These are phyloP conservation scores for Chondrosia reniformis DNA, from an alignment of 37 sponge, comb jelly and placozoan genomes.

Conservation along the genomic window DNA sequence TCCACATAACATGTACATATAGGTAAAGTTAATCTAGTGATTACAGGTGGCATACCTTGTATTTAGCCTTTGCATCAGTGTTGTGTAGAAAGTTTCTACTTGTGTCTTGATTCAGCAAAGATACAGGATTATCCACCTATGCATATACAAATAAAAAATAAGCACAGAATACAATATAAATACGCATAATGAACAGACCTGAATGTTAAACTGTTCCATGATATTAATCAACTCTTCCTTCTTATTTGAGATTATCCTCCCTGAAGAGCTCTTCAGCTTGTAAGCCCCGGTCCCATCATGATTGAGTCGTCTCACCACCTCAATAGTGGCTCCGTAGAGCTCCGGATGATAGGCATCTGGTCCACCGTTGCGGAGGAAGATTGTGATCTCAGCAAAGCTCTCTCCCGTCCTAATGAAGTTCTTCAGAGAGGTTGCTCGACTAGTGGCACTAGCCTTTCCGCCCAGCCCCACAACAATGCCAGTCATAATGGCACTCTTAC, in stretches of 20 bases:
- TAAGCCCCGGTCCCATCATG: constrained; percentile 75
- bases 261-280: constrained; percentile 55
- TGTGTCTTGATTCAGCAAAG: constrained; percentile 93
- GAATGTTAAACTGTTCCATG: constrained; percentile 90
- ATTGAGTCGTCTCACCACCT: constrained; percentile 61
- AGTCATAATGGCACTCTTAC: constrained; percentile 98
- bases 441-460: constrained; percentile 81
- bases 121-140: constrained; percentile 95
- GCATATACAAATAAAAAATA: not conserved
- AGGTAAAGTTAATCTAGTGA: too few species aligned
- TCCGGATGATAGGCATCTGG: constrained; percentile 64
- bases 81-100: constrained; percentile 89
- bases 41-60: constrained; percentile 42
- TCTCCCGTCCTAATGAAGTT: constrained; percentile 78
- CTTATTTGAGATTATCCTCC: constrained; percentile 60
- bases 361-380: constrained; percentile 68
- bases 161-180: too few species aligned
- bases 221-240: constrained; percentile 84
- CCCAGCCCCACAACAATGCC: constrained; percentile 91
- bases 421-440: constrained; percentile 80
- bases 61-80: constrained; percentile 66
- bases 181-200: constrained; percentile 45
- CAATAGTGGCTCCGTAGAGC: constrained; percentile 67
- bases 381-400: constrained; percentile 52
- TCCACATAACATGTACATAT: too few species aligned